These are phyloP conservation scores for Neolamprologus caudopunctatus DNA, from an alignment of 2,113 vertebrate species.

Conservation along the genomic window DNA sequence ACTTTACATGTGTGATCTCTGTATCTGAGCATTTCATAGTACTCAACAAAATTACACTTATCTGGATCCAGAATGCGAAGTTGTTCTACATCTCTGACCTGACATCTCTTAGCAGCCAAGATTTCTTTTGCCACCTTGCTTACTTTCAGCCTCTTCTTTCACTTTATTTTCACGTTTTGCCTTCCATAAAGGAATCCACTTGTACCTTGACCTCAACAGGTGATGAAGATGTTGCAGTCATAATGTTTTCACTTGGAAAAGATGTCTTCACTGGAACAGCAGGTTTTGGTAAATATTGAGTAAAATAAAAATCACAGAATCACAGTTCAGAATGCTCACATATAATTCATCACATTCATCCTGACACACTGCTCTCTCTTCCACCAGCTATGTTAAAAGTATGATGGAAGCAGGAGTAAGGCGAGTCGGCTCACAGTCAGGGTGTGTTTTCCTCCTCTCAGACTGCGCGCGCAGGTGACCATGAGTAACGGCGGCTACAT, in stretches of 20 bases:
- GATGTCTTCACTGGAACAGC: not conserved
- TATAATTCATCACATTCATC: not conserved
- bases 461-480: not conserved
- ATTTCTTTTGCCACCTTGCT: not conserved
- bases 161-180: not conserved
- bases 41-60: not conserved
- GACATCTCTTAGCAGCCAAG: not conserved
- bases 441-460: not conserved
- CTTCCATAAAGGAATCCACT: not conserved
- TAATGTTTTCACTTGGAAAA: not conserved
- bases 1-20: not conserved
- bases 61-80: not conserved
- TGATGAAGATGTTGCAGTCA: not conserved
- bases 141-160: not conserved
- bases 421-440: not conserved
- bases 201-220: not conserved
- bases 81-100: not conserved
- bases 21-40: not conserved
- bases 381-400: not conserved
- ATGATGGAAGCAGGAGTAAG: not conserved
- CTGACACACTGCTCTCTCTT: not conserved
- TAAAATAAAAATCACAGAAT: not conserved
- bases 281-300: not conserved
- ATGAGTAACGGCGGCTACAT: not conserved
- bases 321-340: not conserved